Conservation (phyloP, 2,888 invertebrate genomes). For the Lamproptera curius region DNA sequence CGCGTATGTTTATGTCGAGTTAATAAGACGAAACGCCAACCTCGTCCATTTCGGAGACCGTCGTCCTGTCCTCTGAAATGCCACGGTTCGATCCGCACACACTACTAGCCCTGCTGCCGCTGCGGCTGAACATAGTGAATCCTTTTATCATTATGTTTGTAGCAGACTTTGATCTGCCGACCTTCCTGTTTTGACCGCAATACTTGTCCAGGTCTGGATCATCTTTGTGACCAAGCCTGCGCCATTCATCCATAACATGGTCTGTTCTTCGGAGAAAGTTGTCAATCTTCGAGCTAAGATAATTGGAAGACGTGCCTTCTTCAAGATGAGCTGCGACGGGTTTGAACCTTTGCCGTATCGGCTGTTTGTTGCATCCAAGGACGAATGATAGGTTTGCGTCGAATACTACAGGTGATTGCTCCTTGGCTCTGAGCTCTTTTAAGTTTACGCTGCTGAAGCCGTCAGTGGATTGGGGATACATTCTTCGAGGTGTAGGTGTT, state of each 20-base stretch:
- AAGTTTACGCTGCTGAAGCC: conserved; percentile 67
- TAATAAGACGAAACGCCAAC: conserved; percentile 46
- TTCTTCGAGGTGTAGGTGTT: conserved; percentile 80
- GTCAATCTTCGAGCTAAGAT: conserved; percentile 85
- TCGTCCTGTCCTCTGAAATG: conserved; percentile 80
- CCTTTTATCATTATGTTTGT: conserved; percentile 91
- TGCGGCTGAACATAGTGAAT: conserved; percentile 82
- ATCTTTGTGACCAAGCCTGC: conserved; percentile 81
- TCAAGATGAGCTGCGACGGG: conserved; percentile 88
- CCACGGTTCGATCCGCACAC: conserved; percentile 71
- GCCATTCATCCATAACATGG: conserved; percentile 94
- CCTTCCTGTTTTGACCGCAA: conserved; percentile 52
- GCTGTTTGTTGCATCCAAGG: conserved; percentile 84
- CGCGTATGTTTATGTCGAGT: background rate
- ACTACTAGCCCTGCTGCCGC: conserved; percentile 77
- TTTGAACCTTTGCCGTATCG: conserved; percentile 81
- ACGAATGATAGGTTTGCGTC: conserved; percentile 90
- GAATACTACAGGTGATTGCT: conserved; percentile 88
- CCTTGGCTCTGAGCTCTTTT: conserved; percentile 80
- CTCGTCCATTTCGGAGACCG: conserved; percentile 82
- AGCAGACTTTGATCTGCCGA: conserved; percentile 84
- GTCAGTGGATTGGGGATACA: conserved; percentile 81
- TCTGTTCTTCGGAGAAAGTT: conserved; percentile 90
- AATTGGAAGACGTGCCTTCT: conserved; percentile 86
- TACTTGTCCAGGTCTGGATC: conserved; percentile 60